phyloP scores from a whole-genome alignment of 2,888 invertebrate species.

The Leucophenga maculata region DNA sequence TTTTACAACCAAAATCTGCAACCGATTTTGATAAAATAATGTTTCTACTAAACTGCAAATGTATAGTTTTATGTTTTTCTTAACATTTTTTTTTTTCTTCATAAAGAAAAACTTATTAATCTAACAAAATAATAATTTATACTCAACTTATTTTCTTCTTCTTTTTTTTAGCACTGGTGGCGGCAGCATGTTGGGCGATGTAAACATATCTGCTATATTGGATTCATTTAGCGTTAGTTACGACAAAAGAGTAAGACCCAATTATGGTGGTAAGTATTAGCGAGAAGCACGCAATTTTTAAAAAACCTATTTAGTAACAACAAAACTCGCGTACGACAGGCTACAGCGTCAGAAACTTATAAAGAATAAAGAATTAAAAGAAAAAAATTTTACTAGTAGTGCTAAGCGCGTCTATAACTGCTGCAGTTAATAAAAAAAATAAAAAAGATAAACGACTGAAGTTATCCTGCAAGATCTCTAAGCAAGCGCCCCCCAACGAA shows the following conservation, averaged over 20 bases:
- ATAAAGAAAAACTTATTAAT: too few species aligned
- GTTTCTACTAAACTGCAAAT: too few species aligned
- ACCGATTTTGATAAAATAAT: too few species aligned
- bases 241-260: slow-evolving; percentile 99
- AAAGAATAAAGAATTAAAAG: neutral
- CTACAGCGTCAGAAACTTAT: neutral
- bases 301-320: neutral
- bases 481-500: too few species aligned
- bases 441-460: neutral
- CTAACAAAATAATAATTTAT: neutral
- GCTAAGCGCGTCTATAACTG: neutral
- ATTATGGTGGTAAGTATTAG: slow-evolving; percentile 91
- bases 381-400: neutral
- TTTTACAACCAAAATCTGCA: too few species aligned
- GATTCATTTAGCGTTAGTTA: slow-evolving; percentile 97
- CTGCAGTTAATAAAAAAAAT: neutral
- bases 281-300: neutral
- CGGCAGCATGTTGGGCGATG: slow-evolving; percentile 88
- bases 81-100: too few species aligned
- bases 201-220: slow-evolving; percentile 95
- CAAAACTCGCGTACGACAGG: neutral
- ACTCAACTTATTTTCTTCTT: slow-evolving; percentile 2
- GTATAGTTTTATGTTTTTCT: too few species aligned
- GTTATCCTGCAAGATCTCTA: too few species aligned
- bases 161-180: slow-evolving; percentile 67